Percentiles rank a stretch among this genome's conserved stretches.
These are phyloP conservation scores for Hyaena hyaena DNA, from an alignment of 2,113 vertebrate genomes.

Conservation along the genomic window DNA sequence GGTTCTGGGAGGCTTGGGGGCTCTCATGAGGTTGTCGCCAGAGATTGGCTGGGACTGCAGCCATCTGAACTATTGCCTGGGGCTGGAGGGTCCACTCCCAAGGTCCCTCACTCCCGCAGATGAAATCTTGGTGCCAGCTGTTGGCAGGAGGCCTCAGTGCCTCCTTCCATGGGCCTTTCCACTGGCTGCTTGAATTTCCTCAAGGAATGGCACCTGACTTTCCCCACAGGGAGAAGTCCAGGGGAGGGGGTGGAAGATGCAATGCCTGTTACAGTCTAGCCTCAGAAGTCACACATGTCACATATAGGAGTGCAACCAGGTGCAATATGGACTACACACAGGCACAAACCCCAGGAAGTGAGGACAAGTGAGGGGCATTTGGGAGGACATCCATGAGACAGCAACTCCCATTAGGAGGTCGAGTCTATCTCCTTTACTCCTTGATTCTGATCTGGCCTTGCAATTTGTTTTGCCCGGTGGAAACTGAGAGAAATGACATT, in stretches of 20 bases:
- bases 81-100: neutral
- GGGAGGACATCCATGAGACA: neutral
- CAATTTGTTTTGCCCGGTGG: neutral
- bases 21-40: neutral
- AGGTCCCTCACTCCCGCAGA: neutral
- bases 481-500: neutral
- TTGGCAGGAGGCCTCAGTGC: neutral
- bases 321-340: neutral
- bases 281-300: neutral
- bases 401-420: neutral
- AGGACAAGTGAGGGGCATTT: neutral
- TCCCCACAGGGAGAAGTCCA: too few species aligned
- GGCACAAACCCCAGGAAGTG: neutral
- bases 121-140: neutral
- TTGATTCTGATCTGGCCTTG: neutral
- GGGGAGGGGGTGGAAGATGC: neutral
- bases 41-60: neutral
- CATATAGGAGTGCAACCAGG: neutral
- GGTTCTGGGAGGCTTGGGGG: neutral
- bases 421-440: neutral
- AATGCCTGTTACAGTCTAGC: neutral
- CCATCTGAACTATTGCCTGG: neutral
- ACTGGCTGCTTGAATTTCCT: neutral
- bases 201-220: neutral
- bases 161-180: neutral